Evolutionary conservation across 2,888 invertebrate species (phyloP), one percentile per base, ranked within the genome.

Genomic region (Malacosoma neustria): DNA sequence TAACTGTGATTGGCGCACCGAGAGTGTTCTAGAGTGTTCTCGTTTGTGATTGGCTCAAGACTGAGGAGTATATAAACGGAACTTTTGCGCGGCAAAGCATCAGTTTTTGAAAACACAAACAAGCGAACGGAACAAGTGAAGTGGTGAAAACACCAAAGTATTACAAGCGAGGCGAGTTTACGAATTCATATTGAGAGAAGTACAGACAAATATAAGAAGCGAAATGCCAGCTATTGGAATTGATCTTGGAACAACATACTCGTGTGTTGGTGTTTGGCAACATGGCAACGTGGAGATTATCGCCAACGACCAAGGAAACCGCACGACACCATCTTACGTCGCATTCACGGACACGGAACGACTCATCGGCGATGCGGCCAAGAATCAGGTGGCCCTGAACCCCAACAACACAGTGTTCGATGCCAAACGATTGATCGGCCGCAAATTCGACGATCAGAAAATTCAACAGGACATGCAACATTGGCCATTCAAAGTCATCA

Each of bases 291-390:
- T 93, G 42, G 93, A 93, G 67, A 93, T 93, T 64, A 94, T 95
- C 63, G 93, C 95, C 40, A 96, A 96, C 66, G 94, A 95, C 67
- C 94, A 95, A 75, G 95, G 95, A 45, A 95, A 95, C 72, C 85
- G 95, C 36, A 95, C 94, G 6, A 96, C 95, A 35, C 95, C 95
- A 33, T 93, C 93, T 46, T 96, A 94, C 74, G 95, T 95, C 35
- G 94, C 94, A 3, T 96, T 95, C 70, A 94, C 93, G 13, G 94
- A 95, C 51, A 91, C 90, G 3, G 94, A 95, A 72, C 87, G 95
- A 34, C 85, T 95, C 30, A 93, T 95, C 53, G 95, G 95, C 31
- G 95, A 95, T 80, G 93, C 94, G 11, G 95, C 95, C 29, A 95
- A 94, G 73, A 94, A 93, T 69, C 95, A 95, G 76, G 92, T 92